Evolutionary conservation across 2,797 vertebrate genomes (phyloP).

Genomic region (Alcedo atthis): DNA sequence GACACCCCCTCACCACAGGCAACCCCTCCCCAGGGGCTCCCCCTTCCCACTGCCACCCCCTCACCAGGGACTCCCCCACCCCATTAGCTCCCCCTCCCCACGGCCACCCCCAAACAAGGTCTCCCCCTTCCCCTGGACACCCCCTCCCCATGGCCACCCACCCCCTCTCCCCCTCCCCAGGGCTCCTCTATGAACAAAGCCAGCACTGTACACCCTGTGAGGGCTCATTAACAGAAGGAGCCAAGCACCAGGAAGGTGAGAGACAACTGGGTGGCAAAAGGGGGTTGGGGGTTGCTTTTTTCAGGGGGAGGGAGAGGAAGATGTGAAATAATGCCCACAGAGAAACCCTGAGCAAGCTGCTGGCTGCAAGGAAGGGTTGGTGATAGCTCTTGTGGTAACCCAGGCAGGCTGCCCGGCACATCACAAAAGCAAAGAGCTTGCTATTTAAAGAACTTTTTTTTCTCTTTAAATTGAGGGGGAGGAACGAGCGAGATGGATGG

Average conservation of each 20-base stretch:
- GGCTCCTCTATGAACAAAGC: conserved; percentile 36
- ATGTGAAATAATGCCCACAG: neutral
- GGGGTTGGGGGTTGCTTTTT: neutral
- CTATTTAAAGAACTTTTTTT: neutral
- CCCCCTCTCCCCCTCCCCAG: neutral
- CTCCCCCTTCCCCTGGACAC: too few relatives aligned
- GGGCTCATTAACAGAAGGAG: conserved; percentile 29
- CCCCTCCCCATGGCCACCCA: neutral
- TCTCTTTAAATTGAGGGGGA: neutral
- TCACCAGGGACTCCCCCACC: too few relatives aligned
- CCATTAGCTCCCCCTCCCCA: too few relatives aligned
- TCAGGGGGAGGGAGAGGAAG: neutral
- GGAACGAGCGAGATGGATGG: neutral
- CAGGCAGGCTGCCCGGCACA: neutral
- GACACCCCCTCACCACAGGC: too few relatives aligned
- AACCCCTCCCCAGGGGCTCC: too few relatives aligned
- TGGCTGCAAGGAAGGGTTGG: neutral
- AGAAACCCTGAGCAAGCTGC: neutral
- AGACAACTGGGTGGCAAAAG: neutral
- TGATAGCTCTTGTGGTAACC: neutral
- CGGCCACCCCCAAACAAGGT: too few relatives aligned
- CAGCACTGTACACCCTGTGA: neutral
- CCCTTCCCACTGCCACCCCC: too few relatives aligned
- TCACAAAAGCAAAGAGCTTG: neutral
- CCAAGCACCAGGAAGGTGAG: neutral